phyloP scores from a whole-genome alignment of 2,113 vertebrate genomes.

The Sceloporus undulatus region DNA sequence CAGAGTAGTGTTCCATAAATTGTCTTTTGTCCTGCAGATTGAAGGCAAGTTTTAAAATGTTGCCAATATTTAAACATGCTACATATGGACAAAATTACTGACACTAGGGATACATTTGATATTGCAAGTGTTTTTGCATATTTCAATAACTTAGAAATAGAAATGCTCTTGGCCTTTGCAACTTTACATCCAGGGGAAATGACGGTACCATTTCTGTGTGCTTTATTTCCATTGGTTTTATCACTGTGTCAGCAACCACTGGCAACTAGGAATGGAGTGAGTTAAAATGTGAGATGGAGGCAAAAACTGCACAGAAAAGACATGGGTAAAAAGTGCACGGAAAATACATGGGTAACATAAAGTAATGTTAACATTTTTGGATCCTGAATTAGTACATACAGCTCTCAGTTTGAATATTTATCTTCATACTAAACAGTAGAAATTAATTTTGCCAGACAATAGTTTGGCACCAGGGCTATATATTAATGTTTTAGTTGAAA shows the following conservation, averaged over 20 bases:
- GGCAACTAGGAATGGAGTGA: background rate
- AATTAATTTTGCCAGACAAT: background rate
- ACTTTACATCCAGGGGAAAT: background rate
- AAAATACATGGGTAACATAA: background rate
- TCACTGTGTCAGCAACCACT: background rate
- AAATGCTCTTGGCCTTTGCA: background rate
- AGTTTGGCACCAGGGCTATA: background rate
- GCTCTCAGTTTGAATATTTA: background rate
- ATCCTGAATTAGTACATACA: background rate
- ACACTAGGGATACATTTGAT: background rate
- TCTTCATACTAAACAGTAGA: background rate
- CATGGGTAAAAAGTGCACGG: background rate
- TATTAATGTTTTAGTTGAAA: too few relatives aligned
- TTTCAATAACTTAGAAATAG: conserved; percentile 9
- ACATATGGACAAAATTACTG: conserved; percentile 5
- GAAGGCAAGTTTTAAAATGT: background rate
- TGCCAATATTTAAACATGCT: background rate
- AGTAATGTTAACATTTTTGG: background rate
- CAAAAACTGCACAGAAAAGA: background rate
- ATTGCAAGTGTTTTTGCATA: background rate
- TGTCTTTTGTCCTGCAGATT: background rate
- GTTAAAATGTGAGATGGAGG: background rate
- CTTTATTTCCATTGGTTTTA: background rate
- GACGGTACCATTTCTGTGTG: background rate
- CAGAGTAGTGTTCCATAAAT: background rate